These are phyloP conservation scores for Perizoma affinitatum DNA, from an alignment of 2,888 invertebrate genomes.

Conservation along the genomic window DNA sequence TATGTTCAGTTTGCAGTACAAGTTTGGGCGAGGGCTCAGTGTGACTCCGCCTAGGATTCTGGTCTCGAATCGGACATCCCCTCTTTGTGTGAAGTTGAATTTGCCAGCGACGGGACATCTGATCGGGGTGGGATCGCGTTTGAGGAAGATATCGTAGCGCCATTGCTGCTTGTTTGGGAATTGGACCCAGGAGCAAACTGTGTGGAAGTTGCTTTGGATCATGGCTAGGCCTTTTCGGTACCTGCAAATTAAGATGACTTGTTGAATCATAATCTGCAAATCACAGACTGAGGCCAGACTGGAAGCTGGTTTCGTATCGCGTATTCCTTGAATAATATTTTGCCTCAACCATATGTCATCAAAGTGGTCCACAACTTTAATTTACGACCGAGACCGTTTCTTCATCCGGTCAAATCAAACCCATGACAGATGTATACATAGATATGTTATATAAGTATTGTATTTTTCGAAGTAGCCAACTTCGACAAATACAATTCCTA, in stretches of 20 bases:
- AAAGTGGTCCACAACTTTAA: too few species aligned
- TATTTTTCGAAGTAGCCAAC: too few species aligned
- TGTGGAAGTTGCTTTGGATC: conserved; percentile 94
- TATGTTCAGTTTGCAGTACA: conserved; percentile 96
- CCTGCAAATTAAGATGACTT: conserved; percentile 64
- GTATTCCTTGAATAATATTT: too few species aligned
- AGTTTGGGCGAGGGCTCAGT: conserved; percentile 95
- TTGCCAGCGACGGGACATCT: conserved; percentile 98
- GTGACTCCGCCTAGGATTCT: conserved; percentile 98
- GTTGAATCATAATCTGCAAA: too few species aligned
- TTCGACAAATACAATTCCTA: too few species aligned
- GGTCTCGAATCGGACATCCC: conserved; percentile 95
- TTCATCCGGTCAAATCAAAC: too few species aligned
- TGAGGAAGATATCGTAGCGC: conserved; percentile 93
- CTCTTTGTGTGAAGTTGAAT: conserved; percentile 95
- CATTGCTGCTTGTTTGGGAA: conserved; percentile 93
- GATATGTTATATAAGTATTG: too few species aligned
- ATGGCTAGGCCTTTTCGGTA: conserved; percentile 95
- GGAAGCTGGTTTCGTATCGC: too few species aligned
- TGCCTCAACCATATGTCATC: too few species aligned
- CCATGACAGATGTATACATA: too few species aligned
- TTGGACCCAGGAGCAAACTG: conserved; percentile 97
- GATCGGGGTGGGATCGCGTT: conserved; percentile 95
- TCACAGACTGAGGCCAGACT: too few species aligned
- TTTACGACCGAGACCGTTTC: too few species aligned